Base-by-base conservation (phyloP, 2,113 vertebrate species). In the Tachysurus vachellii region DNA sequence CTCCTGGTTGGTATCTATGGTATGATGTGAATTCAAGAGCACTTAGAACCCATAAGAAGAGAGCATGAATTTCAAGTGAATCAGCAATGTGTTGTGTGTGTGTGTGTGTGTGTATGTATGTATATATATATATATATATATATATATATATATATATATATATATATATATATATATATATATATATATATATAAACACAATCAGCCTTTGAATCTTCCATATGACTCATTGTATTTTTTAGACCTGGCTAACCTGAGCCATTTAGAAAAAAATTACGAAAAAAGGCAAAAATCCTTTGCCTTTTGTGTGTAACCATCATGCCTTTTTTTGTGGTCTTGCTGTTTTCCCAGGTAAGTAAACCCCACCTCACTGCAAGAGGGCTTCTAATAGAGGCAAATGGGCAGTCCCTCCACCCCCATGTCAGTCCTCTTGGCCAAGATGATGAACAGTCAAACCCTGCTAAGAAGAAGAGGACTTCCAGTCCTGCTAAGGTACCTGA, bases 391-490 rank as follows among this genome's bases (percentile, higher is more conserved):
- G 97, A 97, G 94, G 95, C 95, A 95, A 97, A 95, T 93, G 96
- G 96, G 93, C 96, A 96, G 90, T 94, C 95, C 91, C 94, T 97
- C 95, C 96, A 96, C 94, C 95, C 95, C 94, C 96, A 96, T 92
- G 95, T 95, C 93, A 95, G 79, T 62, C 96, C 95, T 95, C 95
- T 95, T 96, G 96, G 81, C 92, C 97, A 98, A 95, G 94, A 95
- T 91, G 97, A 98, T 94, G 95, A 95, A 90, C 96, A 96, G 95
- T 97, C 96, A 94, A 99, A 97, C 95, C 97, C 97, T 91, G 97
- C 97, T 95, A 99, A 99, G 96, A 97, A 95, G 96, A 98, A 98
- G 95, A 97, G 97, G 95, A 98, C 96, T 90, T 96, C 96, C 95
- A 99, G 97, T 96, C 97, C 97, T 92, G 95, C 94, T 84, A 97